These are phyloP conservation scores for Drosophila nebulosa DNA, from an alignment of 1,140 invertebrate species.

Conservation along the genomic window DNA sequence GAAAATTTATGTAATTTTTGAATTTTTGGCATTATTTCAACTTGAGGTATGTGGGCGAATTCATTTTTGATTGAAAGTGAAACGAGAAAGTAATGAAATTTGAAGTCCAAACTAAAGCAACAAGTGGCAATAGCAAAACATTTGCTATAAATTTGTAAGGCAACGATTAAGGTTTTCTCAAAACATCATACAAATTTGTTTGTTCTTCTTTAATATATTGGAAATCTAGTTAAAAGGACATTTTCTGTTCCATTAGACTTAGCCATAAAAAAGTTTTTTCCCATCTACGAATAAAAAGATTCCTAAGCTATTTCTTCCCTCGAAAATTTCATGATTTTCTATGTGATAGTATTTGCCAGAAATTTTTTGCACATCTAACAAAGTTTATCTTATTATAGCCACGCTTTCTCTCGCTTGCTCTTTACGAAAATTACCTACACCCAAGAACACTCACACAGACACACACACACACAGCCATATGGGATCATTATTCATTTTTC, in stretches of 20 bases:
- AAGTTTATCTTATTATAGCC: not conserved
- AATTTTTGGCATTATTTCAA: not conserved
- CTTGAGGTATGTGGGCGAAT: not conserved
- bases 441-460: not conserved
- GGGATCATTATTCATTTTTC: not conserved
- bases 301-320: not conserved
- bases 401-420: not conserved
- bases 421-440: not conserved
- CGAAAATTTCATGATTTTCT: not conserved
- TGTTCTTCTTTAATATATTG: too few species aligned
- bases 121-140: not conserved
- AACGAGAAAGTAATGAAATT: too few species aligned
- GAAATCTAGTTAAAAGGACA: not conserved
- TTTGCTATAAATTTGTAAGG: too few species aligned
- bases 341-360: not conserved
- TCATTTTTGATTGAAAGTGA: too few species aligned
- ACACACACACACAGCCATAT: not conserved
- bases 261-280: not conserved
- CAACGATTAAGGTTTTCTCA: too few species aligned
- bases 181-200: too few species aligned
- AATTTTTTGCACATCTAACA: constrained; percentile 1
- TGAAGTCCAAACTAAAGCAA: not conserved
- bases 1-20: not conserved
- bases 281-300: not conserved
- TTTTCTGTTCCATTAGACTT: not conserved